Percentiles rank a stretch among this genome's conserved stretches.
Conservation (phyloP, 2,797 vertebrate genomes). For the Bradypodion pumilum region DNA sequence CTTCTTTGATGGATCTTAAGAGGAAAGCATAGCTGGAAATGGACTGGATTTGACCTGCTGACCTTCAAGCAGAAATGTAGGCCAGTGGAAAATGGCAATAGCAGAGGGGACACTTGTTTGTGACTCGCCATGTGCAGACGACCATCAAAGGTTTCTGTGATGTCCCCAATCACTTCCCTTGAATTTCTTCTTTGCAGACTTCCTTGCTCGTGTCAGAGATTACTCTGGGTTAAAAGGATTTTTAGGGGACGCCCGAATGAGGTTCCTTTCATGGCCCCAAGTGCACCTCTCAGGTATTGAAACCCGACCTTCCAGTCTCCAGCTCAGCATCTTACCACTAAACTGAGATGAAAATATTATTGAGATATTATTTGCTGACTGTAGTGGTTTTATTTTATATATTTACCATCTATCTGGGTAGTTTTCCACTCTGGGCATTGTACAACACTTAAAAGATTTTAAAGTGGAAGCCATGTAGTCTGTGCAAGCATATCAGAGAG, state of each 20-base stretch:
- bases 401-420: no score
- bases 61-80: background rate
- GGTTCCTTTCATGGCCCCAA: no score
- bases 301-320: no score
- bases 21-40: background rate
- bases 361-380: background rate
- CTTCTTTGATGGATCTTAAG: background rate
- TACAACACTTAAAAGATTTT: no score
- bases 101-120: background rate
- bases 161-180: background rate
- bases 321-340: no score
- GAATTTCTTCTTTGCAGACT: background rate
- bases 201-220: no score
- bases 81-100: background rate
- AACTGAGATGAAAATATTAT: background rate
- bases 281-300: no score
- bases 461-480: no score
- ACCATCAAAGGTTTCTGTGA: background rate
- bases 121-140: background rate
- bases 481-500: no score
- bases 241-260: no score
- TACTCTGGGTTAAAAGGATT: no score
- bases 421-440: no score
- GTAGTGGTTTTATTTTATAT: background rate
- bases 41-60: conserved; percentile 12